Evolutionary conservation across 2,888 invertebrate species (phyloP).

Genomic region (Agriopis aurantiaria): DNA sequence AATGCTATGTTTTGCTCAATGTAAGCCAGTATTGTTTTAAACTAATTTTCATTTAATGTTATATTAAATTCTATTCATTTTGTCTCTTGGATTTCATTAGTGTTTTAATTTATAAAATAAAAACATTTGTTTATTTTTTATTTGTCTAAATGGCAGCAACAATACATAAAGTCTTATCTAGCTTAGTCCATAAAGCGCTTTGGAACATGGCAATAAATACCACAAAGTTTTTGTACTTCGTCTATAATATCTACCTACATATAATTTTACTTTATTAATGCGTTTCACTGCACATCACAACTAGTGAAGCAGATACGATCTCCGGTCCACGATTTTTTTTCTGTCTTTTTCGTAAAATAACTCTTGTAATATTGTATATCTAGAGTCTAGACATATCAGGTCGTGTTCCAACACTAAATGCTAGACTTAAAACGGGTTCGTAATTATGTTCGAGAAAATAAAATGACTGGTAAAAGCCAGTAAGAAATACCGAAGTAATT

Average conservation of each 20-base stretch:
- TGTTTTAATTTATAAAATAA: background rate
- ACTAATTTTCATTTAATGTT: background rate
- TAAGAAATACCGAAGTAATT: constrained; percentile 55
- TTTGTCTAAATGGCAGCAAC: background rate
- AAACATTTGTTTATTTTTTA: no score
- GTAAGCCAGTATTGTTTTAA: background rate
- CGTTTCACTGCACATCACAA: background rate
- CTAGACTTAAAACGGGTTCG: constrained; percentile 4
- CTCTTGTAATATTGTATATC: background rate
- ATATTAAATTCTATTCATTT: background rate
- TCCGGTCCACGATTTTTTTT: background rate
- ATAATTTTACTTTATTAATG: background rate
- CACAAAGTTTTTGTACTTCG: background rate
- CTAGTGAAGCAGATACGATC: background rate
- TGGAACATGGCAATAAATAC: background rate
- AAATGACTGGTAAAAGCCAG: constrained; percentile 31
- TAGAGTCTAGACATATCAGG: constrained; percentile 7
- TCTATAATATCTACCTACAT: background rate
- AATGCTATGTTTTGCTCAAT: no score
- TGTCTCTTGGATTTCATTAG: background rate
- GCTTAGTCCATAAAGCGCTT: background rate
- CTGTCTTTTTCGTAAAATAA: background rate
- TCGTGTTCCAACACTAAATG: constrained; percentile 2
- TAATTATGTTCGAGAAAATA: constrained; percentile 28
- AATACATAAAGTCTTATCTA: background rate